These are phyloP conservation scores for Phymatocera aterrima DNA, from an alignment of 2,888 invertebrate species.

Conservation along the genomic window DNA sequence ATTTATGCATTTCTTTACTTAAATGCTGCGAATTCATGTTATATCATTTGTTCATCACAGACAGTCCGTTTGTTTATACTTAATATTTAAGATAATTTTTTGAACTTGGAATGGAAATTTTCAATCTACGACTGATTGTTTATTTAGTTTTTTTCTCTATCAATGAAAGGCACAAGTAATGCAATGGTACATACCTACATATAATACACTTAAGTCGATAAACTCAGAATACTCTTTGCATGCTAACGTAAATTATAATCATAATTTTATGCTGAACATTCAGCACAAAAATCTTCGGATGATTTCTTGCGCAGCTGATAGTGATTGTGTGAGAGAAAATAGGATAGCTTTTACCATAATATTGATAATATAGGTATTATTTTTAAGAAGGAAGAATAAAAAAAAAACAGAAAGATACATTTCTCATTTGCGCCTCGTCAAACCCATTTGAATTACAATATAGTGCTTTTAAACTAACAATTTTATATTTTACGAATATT, in stretches of 20 bases:
- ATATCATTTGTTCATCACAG: not conserved
- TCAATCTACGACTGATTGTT: constrained; percentile 22
- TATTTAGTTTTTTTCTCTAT: not conserved
- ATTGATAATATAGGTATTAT: not conserved
- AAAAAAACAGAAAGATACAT: not conserved
- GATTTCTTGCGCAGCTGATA: not conserved
- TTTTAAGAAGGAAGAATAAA: not conserved
- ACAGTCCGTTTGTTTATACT: not conserved
- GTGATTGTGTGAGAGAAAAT: not conserved
- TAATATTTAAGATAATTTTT: not conserved
- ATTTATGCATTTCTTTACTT: constrained; percentile 35
- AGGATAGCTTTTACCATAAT: not conserved
- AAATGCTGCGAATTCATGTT: not conserved
- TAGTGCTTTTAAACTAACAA: no score
- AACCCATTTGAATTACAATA: no score
- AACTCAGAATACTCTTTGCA: not conserved
- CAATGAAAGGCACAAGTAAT: not conserved
- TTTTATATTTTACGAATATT: not conserved
- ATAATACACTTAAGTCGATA: not conserved
- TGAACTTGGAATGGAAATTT: not conserved
- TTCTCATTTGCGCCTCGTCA: no score
- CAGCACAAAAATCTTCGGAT: not conserved
- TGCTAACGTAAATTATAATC: not conserved
- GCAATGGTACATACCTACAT: not conserved
- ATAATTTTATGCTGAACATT: not conserved